Evolutionary conservation across 1,140 invertebrate genomes (phyloP).

Genomic region (Chelonus insularis): DNA sequence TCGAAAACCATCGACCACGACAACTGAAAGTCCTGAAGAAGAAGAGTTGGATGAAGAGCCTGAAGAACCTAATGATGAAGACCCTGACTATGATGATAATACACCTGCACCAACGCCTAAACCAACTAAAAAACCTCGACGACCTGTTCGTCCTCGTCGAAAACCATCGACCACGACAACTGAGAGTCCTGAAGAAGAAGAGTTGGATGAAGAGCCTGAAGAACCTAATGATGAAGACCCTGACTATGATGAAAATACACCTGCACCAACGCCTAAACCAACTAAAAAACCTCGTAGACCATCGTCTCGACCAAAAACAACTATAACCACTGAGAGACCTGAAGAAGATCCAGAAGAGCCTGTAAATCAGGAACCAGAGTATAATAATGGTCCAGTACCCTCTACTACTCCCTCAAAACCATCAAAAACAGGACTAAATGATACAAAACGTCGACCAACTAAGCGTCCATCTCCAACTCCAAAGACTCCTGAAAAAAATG

Average conservation of each 20-base stretch:
- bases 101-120: background rate
- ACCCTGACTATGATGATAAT: background rate
- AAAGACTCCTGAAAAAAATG: background rate
- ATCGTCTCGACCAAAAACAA: background rate
- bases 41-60: too few relatives aligned
- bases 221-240: background rate
- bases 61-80: background rate
- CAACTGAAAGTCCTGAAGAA: background rate
- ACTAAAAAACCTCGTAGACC: background rate
- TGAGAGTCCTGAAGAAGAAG: background rate
- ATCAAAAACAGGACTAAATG: background rate
- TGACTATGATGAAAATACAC: background rate
- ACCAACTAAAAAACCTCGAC: background rate
- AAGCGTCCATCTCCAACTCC: background rate
- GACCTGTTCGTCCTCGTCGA: background rate
- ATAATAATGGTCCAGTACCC: background rate
- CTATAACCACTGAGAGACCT: background rate
- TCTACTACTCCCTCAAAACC: background rate
- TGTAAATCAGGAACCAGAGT: background rate
- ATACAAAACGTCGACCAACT: background rate
- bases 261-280: background rate
- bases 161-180: background rate
- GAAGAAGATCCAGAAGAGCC: background rate
- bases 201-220: too few relatives aligned
- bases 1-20: background rate